Evolutionary conservation across 2,888 invertebrate species (phyloP).

Genomic region (Pheosia gnoma): DNA sequence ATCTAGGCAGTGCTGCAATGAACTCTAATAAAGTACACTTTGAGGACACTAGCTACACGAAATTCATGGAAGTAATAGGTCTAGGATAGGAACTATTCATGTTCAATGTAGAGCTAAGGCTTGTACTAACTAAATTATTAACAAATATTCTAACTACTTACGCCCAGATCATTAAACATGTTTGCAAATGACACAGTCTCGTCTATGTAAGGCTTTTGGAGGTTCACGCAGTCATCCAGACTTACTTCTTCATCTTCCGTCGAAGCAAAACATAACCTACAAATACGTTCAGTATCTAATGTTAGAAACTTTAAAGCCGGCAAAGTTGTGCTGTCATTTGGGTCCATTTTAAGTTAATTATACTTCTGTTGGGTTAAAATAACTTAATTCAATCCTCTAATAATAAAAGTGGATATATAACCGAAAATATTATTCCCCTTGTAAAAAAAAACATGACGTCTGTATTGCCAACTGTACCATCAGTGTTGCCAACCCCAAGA

Average conservation of each 20-base stretch:
- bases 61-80: too few relatives aligned
- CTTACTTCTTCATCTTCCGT: slow-evolving; percentile 47
- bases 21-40: too few relatives aligned
- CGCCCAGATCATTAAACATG: slow-evolving; percentile 61
- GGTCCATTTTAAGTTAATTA: slow-evolving; percentile 41
- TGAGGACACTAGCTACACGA: too few relatives aligned
- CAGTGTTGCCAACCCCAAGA: too few relatives aligned
- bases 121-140: too few relatives aligned
- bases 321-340: slow-evolving; percentile 28
- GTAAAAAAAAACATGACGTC: too few relatives aligned
- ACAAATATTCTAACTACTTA: slow-evolving; percentile 41
- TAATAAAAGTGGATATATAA: too few relatives aligned
- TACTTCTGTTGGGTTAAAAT: not conserved
- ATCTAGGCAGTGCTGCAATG: too few relatives aligned
- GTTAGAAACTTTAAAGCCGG: slow-evolving; percentile 58
- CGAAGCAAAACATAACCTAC: slow-evolving; percentile 71
- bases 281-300: slow-evolving; percentile 57
- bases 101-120: too few relatives aligned
- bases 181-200: slow-evolving; percentile 52
- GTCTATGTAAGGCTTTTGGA: slow-evolving; percentile 53
- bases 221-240: slow-evolving; percentile 49
- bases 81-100: too few relatives aligned
- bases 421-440: too few relatives aligned
- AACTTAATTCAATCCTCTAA: not conserved
- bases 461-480: too few relatives aligned